These are phyloP conservation scores for Paguma larvata DNA, from an alignment of 2,797 vertebrate genomes.

Conservation along the genomic window DNA sequence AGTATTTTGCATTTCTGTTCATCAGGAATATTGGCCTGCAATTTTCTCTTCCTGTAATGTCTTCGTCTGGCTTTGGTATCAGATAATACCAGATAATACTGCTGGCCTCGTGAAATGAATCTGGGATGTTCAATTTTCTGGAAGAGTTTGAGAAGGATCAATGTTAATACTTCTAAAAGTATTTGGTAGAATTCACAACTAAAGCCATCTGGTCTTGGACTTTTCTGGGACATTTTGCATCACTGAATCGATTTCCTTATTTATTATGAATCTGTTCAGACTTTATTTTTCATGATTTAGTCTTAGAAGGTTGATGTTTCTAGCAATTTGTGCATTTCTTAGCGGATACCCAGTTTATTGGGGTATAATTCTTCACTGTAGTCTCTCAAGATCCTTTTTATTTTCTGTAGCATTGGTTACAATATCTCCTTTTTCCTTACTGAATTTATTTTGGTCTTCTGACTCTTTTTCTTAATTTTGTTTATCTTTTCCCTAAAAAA, in stretches of 20 bases:
- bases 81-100: not conserved
- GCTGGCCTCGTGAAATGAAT: not conserved
- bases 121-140: not conserved
- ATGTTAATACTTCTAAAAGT: not conserved
- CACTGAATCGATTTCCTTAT: not conserved
- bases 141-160: not conserved
- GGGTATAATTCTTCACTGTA: not conserved
- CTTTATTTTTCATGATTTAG: not conserved
- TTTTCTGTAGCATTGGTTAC: not conserved
- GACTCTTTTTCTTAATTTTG: not conserved
- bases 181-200: not conserved
- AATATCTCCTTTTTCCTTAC: not conserved
- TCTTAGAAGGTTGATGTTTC: not conserved
- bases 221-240: not conserved
- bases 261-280: not conserved
- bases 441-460: not conserved
- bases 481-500: not conserved
- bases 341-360: not conserved
- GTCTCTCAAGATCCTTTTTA: not conserved
- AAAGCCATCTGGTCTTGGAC: not conserved
- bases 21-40: not conserved
- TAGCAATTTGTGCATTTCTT: not conserved
- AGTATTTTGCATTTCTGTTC: not conserved
- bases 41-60: not conserved
- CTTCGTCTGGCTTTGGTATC: not conserved